A percentile compares a stretch with the other conserved stretches of the same genome.
phyloP scores from a whole-genome alignment of 1,140 invertebrate species.

The Cheumatopsyche charites region DNA sequence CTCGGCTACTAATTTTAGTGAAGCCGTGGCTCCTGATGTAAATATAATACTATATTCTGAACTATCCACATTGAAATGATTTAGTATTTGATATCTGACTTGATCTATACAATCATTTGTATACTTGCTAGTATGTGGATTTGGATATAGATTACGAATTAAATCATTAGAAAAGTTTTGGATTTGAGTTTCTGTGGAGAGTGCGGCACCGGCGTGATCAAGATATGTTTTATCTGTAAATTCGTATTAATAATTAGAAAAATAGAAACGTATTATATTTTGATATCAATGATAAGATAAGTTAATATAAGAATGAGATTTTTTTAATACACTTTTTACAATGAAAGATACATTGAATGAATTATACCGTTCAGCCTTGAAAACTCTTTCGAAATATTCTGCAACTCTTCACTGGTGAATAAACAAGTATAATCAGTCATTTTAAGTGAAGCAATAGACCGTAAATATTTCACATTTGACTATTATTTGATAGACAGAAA shows the following conservation, averaged over 20 bases:
- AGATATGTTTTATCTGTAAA: constrained; percentile 79
- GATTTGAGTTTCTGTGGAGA: constrained; percentile 82
- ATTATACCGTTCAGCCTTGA: constrained; percentile 57
- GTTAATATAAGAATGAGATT: neutral
- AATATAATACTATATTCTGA: constrained; percentile 89
- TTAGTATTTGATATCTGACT: constrained; percentile 78
- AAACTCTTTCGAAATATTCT: constrained; percentile 60
- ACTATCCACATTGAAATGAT: constrained; percentile 81
- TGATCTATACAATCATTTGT: constrained; percentile 83
- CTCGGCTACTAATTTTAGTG: constrained; percentile 84
- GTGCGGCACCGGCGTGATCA: constrained; percentile 87
- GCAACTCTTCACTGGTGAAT: constrained; percentile 49
- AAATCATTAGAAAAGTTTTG: constrained; percentile 70
- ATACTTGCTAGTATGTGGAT: constrained; percentile 85
- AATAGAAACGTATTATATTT: constrained; percentile 33
- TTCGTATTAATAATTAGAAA: constrained; percentile 43
- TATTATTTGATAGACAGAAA: too few relatives aligned
- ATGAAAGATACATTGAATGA: too few relatives aligned
- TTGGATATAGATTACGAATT: constrained; percentile 76
- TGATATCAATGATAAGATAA: too few relatives aligned
- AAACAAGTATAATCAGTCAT: constrained; percentile 12
- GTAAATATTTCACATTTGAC: too few relatives aligned
- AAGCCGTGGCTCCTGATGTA: constrained; percentile 85
- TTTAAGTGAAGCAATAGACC: neutral
- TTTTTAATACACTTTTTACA: neutral